Base-by-base conservation (phyloP, 2,888 invertebrate genomes). In the Dilophus febrilis region DNA sequence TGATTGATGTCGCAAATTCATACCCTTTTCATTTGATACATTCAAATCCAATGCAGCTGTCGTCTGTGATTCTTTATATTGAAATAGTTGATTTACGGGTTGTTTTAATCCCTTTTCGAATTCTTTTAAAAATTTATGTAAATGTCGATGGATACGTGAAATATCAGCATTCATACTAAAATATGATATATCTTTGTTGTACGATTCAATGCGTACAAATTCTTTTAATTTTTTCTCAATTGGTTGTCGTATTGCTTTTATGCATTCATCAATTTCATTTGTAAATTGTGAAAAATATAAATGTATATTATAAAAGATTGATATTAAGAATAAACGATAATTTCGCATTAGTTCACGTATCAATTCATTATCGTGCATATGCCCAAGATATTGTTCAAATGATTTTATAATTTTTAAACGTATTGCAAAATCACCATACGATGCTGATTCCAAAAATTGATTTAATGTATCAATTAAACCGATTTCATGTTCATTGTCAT, bases 111-210 rank as follows among this genome's bases (percentile, higher is more conserved):
- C 53, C 45, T 72, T 75, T 65, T 85, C 81, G 61, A 80, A 95
- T 52, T 88, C 81, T 52, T 82, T 83, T 26, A 87, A 75, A 53
- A 81, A 79, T 57, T 90, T 91, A 55, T 85, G 83, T 10, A 95
- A 64, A 16, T 78, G 83, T 45, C 81, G 77, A 55, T 94, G 92
- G 0, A 87, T 82, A 53, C 86, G 88, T 31, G 83, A 79, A 1
- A 91, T 78, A 1, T 88, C 82, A 48, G 84, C 82, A 49, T 85
- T 88, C 40, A 97, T 78, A 27, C 91, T 80, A 77, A 88, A 94
- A 57, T 92, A 91, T 52, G 84, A 95, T 12, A 88, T 73, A 53
- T 98, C 95, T 52, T 87, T 79, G 51, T 82, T 86, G 85, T 95
- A 98, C 30, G 87, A 73, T 38, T 85, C 85, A 40, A 98, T 94